These are phyloP conservation scores for Pemphredon lugubris DNA, from an alignment of 2,888 invertebrate genomes.

Conservation along the genomic window DNA sequence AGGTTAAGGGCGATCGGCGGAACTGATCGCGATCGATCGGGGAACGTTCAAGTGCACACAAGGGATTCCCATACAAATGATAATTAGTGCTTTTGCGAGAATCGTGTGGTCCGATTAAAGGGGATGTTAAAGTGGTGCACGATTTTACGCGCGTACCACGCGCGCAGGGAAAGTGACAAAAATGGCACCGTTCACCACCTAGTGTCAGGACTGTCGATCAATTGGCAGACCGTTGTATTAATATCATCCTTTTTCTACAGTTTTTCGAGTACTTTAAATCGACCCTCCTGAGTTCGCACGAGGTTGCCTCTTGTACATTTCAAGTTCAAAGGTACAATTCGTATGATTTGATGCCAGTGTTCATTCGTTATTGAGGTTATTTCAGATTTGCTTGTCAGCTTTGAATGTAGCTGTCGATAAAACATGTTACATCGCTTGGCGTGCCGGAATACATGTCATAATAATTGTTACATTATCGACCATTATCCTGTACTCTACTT, in stretches of 20 bases:
- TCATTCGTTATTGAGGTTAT: slow-evolving; percentile 41
- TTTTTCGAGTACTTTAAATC: too few relatives aligned
- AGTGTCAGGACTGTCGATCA: slow-evolving; percentile 40
- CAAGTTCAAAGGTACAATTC: background rate
- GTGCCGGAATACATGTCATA: slow-evolving; percentile 4
- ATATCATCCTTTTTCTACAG: slow-evolving; percentile 3
- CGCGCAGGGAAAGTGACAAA: slow-evolving; percentile 51
- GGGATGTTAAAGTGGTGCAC: slow-evolving; percentile 9
- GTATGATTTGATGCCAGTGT: slow-evolving; percentile 1
- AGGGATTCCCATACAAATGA: background rate
- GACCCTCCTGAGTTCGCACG: too few relatives aligned
- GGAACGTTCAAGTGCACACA: background rate
- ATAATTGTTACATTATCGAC: background rate
- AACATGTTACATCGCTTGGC: slow-evolving; percentile 5
- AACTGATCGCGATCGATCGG: slow-evolving; percentile 9
- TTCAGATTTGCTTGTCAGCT: slow-evolving; percentile 33
- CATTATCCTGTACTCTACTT: background rate
- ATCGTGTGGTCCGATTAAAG: slow-evolving; percentile 14
- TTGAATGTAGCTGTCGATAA: slow-evolving; percentile 18
- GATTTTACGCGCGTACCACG: slow-evolving; percentile 48
- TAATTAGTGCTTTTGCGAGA: background rate
- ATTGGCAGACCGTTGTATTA: slow-evolving; percentile 20
- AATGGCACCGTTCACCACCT: slow-evolving; percentile 61
- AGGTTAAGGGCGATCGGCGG: slow-evolving; percentile 32
- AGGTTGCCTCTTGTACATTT: too few relatives aligned